Evolutionary conservation across 37 sponge, comb jelly and placozoan genomes (phyloP).

Genomic region (Dysidea cf. avara): DNA sequence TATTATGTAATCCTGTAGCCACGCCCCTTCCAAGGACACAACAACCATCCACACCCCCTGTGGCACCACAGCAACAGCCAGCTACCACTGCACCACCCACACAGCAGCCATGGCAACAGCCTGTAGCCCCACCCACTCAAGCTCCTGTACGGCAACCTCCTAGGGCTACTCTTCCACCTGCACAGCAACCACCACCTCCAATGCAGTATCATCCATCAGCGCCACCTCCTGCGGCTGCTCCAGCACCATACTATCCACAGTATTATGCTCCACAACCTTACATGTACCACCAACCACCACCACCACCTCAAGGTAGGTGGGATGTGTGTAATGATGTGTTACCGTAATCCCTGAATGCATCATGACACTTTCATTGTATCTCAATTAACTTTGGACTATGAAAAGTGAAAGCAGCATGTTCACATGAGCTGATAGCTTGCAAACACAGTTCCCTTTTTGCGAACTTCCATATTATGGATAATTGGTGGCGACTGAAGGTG

Average conservation of each 20-base stretch:
- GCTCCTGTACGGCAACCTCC: slow-evolving; percentile 14
- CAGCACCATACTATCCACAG: slow-evolving; percentile 28
- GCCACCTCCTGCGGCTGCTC: slow-evolving; percentile 28
- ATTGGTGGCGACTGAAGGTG: too few relatives aligned
- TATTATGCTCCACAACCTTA: slow-evolving; percentile 16
- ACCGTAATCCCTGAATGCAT: too few relatives aligned
- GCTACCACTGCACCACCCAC: slow-evolving; percentile 18
- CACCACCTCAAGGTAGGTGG: slow-evolving; percentile 29
- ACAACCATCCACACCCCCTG: not conserved
- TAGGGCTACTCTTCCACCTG: slow-evolving; percentile 27
- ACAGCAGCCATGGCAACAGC: slow-evolving; percentile 49
- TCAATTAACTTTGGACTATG: too few relatives aligned
- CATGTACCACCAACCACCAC: slow-evolving; percentile 17
- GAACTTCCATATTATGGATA: too few relatives aligned
- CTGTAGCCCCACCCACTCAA: not conserved
- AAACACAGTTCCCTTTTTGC: too few relatives aligned
- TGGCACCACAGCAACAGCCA: too few relatives aligned
- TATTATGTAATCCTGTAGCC: too few relatives aligned
- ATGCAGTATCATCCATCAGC: slow-evolving; percentile 17
- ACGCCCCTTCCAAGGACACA: too few relatives aligned
- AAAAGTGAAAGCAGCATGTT: too few relatives aligned
- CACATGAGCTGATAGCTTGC: too few relatives aligned
- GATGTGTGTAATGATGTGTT: too few relatives aligned
- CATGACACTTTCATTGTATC: too few relatives aligned
- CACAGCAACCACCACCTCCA: slow-evolving; percentile 24